phyloP scores from a whole-genome alignment of 2,113 vertebrate species.

The Glaucomys volans region DNA sequence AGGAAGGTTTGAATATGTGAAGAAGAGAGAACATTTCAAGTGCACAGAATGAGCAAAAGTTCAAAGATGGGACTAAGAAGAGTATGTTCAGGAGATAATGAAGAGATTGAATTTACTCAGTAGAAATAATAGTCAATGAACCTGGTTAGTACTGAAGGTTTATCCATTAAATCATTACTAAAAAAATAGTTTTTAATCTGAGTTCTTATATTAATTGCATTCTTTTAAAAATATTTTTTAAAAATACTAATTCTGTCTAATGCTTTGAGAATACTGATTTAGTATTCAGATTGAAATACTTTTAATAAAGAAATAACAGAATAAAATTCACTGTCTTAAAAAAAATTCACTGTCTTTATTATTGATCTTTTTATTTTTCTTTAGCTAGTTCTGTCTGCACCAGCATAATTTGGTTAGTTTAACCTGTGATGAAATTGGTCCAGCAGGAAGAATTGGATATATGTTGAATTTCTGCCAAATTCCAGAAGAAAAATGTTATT shows the following conservation, averaged over 20 bases:
- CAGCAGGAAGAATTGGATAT: slow-evolving; percentile 52
- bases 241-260: slow-evolving; percentile 18
- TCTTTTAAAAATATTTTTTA: background rate
- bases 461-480: slow-evolving; percentile 58
- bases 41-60: background rate
- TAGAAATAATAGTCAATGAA: slow-evolving; percentile 14
- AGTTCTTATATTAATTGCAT: slow-evolving; percentile 20
- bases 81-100: background rate
- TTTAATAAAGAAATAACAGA: slow-evolving; percentile 49
- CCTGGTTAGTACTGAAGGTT: slow-evolving; percentile 37
- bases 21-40: slow-evolving; percentile 17
- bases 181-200: slow-evolving; percentile 50
- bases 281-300: background rate
- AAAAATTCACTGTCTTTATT: slow-evolving; percentile 36
- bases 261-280: slow-evolving; percentile 10
- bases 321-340: slow-evolving; percentile 42
- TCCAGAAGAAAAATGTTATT: slow-evolving; percentile 63
- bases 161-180: slow-evolving; percentile 35
- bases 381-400: background rate
- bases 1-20: slow-evolving; percentile 11
- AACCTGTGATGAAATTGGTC: slow-evolving; percentile 61
- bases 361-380: slow-evolving; percentile 5
- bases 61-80: background rate
- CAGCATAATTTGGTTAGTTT: slow-evolving; percentile 57
- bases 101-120: background rate